phyloP scores from a whole-genome alignment of 2,797 vertebrate species.

The Spea hammondii region DNA sequence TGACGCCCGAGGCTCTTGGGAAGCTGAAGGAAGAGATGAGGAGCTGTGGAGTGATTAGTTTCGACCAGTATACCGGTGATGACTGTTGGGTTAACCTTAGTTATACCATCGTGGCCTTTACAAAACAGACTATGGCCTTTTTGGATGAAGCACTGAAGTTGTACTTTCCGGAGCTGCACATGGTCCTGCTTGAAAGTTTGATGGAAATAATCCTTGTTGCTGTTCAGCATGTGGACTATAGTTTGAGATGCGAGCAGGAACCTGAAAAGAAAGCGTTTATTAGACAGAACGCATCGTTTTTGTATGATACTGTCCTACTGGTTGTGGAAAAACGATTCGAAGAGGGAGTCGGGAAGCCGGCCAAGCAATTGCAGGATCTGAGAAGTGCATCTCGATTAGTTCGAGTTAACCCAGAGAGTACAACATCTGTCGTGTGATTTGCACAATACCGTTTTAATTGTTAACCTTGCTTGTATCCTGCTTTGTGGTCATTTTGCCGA shows the following conservation, averaged over 20 bases:
- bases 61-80: constrained; percentile 92
- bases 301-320: constrained; percentile 92
- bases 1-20: constrained; percentile 91
- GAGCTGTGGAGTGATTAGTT: constrained; percentile 78
- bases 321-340: constrained; percentile 94
- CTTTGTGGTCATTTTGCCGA: too few species aligned
- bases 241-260: constrained; percentile 95
- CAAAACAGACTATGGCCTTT: constrained; percentile 98
- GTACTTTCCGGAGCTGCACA: constrained; percentile 95
- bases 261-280: constrained; percentile 91
- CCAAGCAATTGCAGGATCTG: constrained; percentile 94
- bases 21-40: constrained; percentile 96
- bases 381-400: constrained; percentile 83
- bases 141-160: constrained; percentile 94
- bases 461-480: too few species aligned
- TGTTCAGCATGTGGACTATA: constrained; percentile 96
- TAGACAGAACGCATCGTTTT: constrained; percentile 88
- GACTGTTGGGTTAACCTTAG: constrained; percentile 99
- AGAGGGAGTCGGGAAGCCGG: constrained; percentile 93
- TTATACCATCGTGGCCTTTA: constrained; percentile 96
- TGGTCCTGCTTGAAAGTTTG: constrained; percentile 94
- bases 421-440: constrained; percentile 85
- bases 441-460: not conserved
- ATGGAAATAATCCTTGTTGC: constrained; percentile 93
- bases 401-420: constrained; percentile 92